phyloP scores from a whole-genome alignment of 2,113 vertebrate genomes.

The Peromyscus californicus region DNA sequence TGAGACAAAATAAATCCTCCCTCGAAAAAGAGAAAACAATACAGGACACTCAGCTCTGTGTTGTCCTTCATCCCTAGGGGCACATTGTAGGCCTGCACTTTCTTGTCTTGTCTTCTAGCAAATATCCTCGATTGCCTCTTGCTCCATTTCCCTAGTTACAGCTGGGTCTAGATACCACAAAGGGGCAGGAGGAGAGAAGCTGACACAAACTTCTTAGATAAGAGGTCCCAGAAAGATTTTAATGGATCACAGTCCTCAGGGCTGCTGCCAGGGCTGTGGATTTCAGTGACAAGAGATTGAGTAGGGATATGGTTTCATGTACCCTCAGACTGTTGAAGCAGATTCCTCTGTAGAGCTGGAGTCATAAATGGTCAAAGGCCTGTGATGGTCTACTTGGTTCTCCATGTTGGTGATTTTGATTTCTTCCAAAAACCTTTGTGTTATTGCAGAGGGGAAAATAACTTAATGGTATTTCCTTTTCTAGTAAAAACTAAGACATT shows the following conservation, averaged over 20 bases:
- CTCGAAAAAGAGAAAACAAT: neutral
- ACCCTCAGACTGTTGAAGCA: neutral
- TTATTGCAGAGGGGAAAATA: neutral
- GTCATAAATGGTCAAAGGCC: neutral
- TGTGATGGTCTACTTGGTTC: neutral
- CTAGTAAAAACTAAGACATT: neutral
- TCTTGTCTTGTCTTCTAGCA: neutral
- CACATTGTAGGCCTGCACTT: neutral
- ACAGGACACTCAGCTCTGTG: too few species aligned
- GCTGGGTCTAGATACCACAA: neutral
- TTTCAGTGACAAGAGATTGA: neutral
- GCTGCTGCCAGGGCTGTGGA: neutral
- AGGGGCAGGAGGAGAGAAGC: neutral
- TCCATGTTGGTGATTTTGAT: neutral
- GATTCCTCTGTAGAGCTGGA: neutral
- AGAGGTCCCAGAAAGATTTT: neutral
- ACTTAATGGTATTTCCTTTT: neutral
- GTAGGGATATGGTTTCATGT: neutral
- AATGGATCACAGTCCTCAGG: neutral
- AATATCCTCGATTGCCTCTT: neutral
- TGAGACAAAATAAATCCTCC: neutral
- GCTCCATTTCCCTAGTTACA: neutral
- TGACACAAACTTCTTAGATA: neutral
- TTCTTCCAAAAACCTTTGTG: neutral
- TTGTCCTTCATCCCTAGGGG: accelerated